Conservation (phyloP, 1,140 invertebrate species). For the Drosophila sp. region DNA sequence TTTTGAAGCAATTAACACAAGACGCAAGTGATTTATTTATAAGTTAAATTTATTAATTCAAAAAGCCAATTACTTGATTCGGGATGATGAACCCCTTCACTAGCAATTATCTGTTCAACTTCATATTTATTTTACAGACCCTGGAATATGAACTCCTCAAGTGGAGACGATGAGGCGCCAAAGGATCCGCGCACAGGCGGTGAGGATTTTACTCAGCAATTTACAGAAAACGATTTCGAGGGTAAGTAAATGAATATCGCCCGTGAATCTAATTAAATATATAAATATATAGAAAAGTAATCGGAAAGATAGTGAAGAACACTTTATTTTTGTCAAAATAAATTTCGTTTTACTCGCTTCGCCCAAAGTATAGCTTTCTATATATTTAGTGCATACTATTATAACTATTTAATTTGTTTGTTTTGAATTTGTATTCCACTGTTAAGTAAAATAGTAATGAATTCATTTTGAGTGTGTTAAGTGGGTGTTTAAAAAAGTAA, state of each 20-base stretch:
- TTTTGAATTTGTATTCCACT: neutral
- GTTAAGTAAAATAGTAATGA: constrained; percentile 14
- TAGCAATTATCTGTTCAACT: constrained; percentile 24
- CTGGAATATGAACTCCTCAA: constrained; percentile 87
- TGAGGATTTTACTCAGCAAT: constrained; percentile 89
- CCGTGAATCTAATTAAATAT: too few relatives aligned
- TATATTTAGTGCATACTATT: neutral
- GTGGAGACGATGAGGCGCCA: constrained; percentile 91
- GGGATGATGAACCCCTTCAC: constrained; percentile 2
- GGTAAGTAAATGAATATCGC: constrained; percentile 86
- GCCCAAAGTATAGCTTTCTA: neutral
- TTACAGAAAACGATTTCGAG: constrained; percentile 94
- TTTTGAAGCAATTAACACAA: constrained; percentile 8
- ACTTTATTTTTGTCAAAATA: too few relatives aligned
- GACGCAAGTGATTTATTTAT: constrained; percentile 9
- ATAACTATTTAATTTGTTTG: too few relatives aligned
- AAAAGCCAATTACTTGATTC: neutral
- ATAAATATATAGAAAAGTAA: too few relatives aligned
- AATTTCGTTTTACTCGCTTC: too few relatives aligned
- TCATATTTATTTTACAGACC: constrained; percentile 84
- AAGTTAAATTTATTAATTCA: constrained; percentile 1
- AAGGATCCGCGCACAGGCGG: constrained; percentile 92
- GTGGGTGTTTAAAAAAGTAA: neutral
- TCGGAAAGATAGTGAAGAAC: too few relatives aligned
- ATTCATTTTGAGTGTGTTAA: constrained; percentile 4